Evolutionary conservation across 2,888 invertebrate species (phyloP).

Genomic region (Schrankia costaestrigalis): DNA sequence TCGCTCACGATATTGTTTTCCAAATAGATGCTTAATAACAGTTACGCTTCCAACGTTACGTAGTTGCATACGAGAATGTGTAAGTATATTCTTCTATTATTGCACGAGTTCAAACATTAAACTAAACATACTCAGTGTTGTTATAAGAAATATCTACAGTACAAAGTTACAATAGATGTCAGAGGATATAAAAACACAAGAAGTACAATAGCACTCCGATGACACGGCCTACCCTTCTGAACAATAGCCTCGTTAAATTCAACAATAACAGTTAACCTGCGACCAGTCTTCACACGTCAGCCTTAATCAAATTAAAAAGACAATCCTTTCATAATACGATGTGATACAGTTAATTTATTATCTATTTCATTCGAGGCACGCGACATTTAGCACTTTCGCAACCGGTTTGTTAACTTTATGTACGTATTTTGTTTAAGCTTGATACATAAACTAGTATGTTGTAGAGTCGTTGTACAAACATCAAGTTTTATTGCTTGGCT

Average conservation of each 20-base stretch:
- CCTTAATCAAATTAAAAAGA: constrained; percentile 17
- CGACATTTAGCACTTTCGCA: constrained; percentile 40
- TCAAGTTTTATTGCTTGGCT: constrained; percentile 79
- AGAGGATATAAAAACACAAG: constrained; percentile 58
- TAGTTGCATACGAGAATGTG: no score
- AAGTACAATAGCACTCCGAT: constrained; percentile 60
- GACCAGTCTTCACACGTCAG: constrained; percentile 28
- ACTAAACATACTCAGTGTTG: constrained; percentile 10
- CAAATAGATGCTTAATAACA: constrained; percentile 20
- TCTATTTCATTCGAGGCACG: constrained; percentile 32
- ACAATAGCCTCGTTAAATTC: constrained; percentile 69
- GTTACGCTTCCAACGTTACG: no score
- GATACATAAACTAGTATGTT: constrained; percentile 62
- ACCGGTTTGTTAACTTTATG: constrained; percentile 42
- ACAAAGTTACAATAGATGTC: constrained; percentile 32
- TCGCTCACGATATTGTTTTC: constrained; percentile 32
- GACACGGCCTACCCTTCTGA: constrained; percentile 51
- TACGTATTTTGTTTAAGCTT: constrained; percentile 41
- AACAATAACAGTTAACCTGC: constrained; percentile 62
- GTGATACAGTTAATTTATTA: constrained; percentile 37
- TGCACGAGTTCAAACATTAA: constrained; percentile 2
- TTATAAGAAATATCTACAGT: constrained; percentile 5
- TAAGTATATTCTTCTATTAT: constrained; percentile 2
- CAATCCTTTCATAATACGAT: constrained; percentile 39
- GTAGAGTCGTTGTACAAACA: constrained; percentile 72